phyloP scores from a whole-genome alignment of 2,797 vertebrate species.

The Tapera naevia region DNA sequence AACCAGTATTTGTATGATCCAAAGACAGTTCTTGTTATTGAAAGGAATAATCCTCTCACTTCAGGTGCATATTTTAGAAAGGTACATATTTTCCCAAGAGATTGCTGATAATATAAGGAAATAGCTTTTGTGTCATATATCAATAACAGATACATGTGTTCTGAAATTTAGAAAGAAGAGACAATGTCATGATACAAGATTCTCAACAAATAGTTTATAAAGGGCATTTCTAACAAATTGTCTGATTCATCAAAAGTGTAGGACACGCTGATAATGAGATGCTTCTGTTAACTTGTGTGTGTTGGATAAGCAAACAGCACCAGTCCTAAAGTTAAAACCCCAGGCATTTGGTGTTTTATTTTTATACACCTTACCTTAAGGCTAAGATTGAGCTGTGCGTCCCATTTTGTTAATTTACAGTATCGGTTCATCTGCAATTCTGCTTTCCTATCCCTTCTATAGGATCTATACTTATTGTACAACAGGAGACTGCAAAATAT shows the following conservation, averaged over 20 bases:
- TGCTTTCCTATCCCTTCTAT: background rate
- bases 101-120: background rate
- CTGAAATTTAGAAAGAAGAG: background rate
- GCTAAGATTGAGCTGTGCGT: background rate
- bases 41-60: background rate
- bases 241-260: background rate
- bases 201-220: background rate
- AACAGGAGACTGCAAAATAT: background rate
- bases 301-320: background rate
- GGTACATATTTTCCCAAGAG: background rate
- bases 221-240: background rate
- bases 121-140: background rate
- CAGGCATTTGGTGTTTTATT: background rate
- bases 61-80: background rate
- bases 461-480: background rate
- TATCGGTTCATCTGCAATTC: background rate
- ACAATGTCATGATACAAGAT: background rate
- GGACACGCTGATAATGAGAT: background rate
- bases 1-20: rapidly evolving
- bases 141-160: background rate
- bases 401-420: background rate
- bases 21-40: background rate
- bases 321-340: background rate
- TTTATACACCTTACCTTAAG: background rate
- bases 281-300: background rate